Evolutionary conservation across 2,113 vertebrate species (phyloP).

Genomic region (Notechis scutatus): DNA sequence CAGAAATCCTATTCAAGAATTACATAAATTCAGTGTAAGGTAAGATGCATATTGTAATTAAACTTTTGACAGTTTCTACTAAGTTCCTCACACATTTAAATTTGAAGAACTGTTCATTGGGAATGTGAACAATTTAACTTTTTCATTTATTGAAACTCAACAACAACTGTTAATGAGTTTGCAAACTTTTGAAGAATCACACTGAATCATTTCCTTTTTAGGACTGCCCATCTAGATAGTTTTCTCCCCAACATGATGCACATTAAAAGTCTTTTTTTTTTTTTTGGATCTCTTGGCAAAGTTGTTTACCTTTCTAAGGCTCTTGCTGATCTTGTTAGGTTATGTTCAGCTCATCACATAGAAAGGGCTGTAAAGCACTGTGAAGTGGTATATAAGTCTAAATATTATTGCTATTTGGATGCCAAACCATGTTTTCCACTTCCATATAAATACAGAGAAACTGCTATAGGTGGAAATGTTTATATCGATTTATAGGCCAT

Average conservation of each 20-base stretch:
- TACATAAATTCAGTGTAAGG: not conserved
- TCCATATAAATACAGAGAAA: not conserved
- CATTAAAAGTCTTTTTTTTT: not conserved
- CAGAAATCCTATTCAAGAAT: not conserved
- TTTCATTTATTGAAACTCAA: not conserved
- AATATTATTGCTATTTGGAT: not conserved
- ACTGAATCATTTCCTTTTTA: not conserved
- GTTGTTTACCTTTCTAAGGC: not conserved
- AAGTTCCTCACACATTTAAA: not conserved
- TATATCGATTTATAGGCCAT: not conserved
- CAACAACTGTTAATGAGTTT: not conserved
- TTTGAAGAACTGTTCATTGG: not conserved
- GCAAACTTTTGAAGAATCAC: not conserved
- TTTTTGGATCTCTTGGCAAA: not conserved
- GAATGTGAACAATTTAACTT: not conserved
- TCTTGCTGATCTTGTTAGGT: not conserved
- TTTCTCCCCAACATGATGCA: not conserved
- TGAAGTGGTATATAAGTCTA: not conserved
- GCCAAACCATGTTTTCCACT: not conserved
- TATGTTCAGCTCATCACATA: not conserved
- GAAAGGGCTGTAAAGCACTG: not conserved
- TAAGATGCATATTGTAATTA: not conserved
- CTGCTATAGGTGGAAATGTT: not conserved
- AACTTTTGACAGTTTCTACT: not conserved
- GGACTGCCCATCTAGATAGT: not conserved